These are phyloP conservation scores for Polyommatus icarus DNA, from an alignment of 2,888 invertebrate genomes.

Conservation along the genomic window DNA sequence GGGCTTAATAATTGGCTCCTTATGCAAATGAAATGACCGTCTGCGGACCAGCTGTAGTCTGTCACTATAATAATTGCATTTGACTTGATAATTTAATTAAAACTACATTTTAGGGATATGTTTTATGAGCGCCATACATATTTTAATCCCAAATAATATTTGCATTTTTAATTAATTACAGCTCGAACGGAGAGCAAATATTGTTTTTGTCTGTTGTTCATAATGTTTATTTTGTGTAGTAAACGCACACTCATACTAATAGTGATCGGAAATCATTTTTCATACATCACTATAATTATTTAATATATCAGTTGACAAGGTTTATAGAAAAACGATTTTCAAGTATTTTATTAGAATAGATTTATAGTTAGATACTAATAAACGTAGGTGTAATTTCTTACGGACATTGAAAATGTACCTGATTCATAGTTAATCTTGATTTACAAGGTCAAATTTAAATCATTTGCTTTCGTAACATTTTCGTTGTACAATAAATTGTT, in stretches of 20 bases:
- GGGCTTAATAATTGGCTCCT: background rate
- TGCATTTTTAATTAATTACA: slow-evolving; percentile 20
- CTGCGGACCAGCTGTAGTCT: background rate
- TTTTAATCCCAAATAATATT: slow-evolving; percentile 20
- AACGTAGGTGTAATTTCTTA: too few relatives aligned
- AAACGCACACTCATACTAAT: background rate
- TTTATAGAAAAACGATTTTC: too few relatives aligned
- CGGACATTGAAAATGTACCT: too few relatives aligned
- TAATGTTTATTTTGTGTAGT: background rate
- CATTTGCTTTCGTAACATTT: too few relatives aligned
- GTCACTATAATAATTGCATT: slow-evolving; percentile 32
- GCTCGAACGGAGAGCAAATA: background rate
- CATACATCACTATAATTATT: background rate
- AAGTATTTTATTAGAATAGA: too few relatives aligned
- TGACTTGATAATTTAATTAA: slow-evolving; percentile 33
- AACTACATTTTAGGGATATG: slow-evolving; percentile 21
- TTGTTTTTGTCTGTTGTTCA: background rate
- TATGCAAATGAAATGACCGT: slow-evolving; percentile 25
- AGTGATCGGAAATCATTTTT: background rate
- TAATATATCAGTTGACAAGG: too few relatives aligned
- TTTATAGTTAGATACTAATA: too few relatives aligned
- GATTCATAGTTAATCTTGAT: too few relatives aligned
- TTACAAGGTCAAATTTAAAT: too few relatives aligned
- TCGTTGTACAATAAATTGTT: too few relatives aligned
- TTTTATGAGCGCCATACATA: slow-evolving; percentile 19